These are phyloP conservation scores for Lagopus leucura DNA, from an alignment of 2,113 vertebrate species.

Conservation along the genomic window DNA sequence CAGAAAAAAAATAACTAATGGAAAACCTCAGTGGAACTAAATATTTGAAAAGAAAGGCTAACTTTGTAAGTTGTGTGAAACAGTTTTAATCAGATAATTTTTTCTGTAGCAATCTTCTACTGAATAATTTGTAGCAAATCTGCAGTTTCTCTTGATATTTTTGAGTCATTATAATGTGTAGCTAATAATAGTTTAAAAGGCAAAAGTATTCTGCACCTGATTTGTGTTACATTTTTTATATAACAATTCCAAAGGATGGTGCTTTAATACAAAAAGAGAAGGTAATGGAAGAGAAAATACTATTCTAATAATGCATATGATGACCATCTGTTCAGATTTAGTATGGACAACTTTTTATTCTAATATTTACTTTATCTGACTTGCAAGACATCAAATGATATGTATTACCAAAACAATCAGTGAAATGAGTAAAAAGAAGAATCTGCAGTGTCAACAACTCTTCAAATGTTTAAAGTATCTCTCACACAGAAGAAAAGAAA, in stretches of 20 bases:
- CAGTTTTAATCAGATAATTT: background rate
- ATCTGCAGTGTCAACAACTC: too few relatives aligned
- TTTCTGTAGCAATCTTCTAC: background rate
- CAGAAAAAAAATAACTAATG: background rate
- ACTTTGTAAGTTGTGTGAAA: background rate
- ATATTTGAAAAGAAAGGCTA: background rate
- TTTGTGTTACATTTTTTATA: background rate
- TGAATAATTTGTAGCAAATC: background rate
- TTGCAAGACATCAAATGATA: too few relatives aligned
- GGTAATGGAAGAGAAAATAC: fast-evolving
- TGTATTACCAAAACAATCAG: too few relatives aligned
- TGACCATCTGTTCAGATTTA: too few relatives aligned
- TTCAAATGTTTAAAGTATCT: too few relatives aligned
- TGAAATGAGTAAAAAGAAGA: too few relatives aligned
- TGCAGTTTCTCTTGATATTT: background rate
- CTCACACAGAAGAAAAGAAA: too few relatives aligned
- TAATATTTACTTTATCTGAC: too few relatives aligned
- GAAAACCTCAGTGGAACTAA: background rate
- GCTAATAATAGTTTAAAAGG: background rate
- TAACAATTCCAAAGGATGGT: background rate
- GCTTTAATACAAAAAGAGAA: background rate
- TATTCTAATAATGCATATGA: too few relatives aligned
- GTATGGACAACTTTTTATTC: too few relatives aligned
- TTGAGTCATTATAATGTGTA: background rate
- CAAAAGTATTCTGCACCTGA: background rate